A percentile compares a stretch with the other conserved stretches of the same genome.
These are phyloP conservation scores for Phyllotis vaccarum DNA, from an alignment of 2,797 vertebrate genomes.

Conservation along the genomic window DNA sequence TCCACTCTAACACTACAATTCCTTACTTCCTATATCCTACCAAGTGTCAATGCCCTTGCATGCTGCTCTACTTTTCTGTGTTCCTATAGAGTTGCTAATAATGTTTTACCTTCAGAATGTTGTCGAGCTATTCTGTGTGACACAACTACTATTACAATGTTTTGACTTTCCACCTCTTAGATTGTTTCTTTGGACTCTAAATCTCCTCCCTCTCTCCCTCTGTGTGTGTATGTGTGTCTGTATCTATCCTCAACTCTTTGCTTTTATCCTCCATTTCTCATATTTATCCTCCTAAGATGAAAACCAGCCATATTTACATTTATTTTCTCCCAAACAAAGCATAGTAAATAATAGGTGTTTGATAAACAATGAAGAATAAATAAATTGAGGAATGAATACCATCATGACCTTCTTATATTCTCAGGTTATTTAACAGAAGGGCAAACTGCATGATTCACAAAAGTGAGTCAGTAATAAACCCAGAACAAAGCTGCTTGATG, in stretches of 20 bases:
- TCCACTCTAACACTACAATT: not conserved
- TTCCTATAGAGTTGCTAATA: not conserved
- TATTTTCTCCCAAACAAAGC: not conserved
- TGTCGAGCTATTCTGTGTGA: not conserved
- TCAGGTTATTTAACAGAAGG: not conserved
- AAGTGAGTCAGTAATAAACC: not conserved
- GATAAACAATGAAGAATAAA: slow-evolving; percentile 41
- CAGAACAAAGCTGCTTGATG: not conserved
- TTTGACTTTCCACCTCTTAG: too few species aligned
- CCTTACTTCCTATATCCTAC: not conserved
- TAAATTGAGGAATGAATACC: not conserved
- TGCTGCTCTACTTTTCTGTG: too few species aligned
- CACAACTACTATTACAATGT: not conserved
- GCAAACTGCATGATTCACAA: not conserved
- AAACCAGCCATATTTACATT: not conserved
- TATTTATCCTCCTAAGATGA: not conserved
- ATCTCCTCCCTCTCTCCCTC: not conserved
- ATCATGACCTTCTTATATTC: not conserved
- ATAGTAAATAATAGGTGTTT: not conserved
- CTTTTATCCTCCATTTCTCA: not conserved
- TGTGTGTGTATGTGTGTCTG: not conserved
- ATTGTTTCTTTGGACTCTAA: not conserved
- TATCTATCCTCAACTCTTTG: not conserved
- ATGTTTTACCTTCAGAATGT: not conserved
- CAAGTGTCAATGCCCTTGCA: not conserved